These are phyloP conservation scores for Karalla daura DNA, from an alignment of 2,797 vertebrate species.

Conservation along the genomic window DNA sequence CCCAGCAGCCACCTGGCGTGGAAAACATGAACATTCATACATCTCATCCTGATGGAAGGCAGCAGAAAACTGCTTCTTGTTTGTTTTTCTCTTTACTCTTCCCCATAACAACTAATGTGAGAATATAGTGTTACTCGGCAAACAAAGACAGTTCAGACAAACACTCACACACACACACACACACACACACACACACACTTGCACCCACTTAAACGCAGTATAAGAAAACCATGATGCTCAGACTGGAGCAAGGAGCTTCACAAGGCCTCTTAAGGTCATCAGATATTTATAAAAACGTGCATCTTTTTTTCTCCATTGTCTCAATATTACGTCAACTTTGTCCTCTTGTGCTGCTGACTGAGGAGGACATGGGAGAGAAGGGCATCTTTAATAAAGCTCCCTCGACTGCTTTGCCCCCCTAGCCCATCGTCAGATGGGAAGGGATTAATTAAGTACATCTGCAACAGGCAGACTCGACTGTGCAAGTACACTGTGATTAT, in stretches of 20 bases:
- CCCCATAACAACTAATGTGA: background rate
- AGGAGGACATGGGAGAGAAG: constrained; percentile 57
- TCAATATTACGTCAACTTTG: constrained; percentile 25
- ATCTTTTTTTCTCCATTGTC: constrained; percentile 8
- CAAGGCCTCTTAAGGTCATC: constrained; percentile 51
- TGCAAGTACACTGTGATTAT: constrained; percentile 70
- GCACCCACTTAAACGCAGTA: background rate
- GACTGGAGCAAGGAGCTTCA: constrained; percentile 8
- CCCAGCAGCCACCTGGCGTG: background rate
- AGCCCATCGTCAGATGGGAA: constrained; percentile 50
- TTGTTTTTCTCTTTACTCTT: background rate
- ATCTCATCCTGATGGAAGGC: background rate
- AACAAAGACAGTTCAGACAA: background rate
- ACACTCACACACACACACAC: background rate
- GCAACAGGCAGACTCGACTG: constrained; percentile 59
- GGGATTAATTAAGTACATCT: constrained; percentile 79
- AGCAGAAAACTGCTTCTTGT: background rate
- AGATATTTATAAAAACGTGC: constrained; percentile 48
- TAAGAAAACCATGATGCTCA: background rate
- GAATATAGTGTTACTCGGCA: background rate
- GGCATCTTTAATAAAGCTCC: constrained; percentile 74
- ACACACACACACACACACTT: constrained; percentile 5
- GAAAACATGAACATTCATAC: background rate
- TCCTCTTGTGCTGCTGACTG: constrained; percentile 56
- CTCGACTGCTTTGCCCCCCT: constrained; percentile 31